Evolutionary conservation across 2,797 vertebrate genomes (phyloP).

Genomic region (Tokudaia muenninki): DNA sequence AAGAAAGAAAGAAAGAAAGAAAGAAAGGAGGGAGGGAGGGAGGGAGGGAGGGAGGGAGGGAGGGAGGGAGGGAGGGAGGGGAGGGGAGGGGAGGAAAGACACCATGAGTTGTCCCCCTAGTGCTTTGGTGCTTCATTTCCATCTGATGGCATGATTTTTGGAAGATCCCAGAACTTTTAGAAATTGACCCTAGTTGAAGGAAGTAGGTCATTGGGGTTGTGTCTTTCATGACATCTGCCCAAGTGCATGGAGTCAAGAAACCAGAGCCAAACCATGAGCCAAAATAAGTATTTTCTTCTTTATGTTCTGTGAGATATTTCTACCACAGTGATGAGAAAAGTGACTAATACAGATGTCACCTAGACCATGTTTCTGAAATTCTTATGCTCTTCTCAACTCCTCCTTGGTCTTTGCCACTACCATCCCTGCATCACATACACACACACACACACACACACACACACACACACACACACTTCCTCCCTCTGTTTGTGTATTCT

Average conservation of each 20-base stretch:
- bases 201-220: not conserved
- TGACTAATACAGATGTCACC: not conserved
- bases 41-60: rapidly evolving
- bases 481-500: not conserved
- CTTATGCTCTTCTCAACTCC: not conserved
- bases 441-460: too few relatives aligned
- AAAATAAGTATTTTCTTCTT: not conserved
- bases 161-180: not conserved
- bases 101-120: not conserved
- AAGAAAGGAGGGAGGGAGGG: rapidly evolving
- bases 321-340: not conserved
- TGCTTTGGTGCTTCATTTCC: not conserved
- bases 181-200: not conserved
- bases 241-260: not conserved
- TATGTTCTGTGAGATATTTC: not conserved
- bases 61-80: too few relatives aligned
- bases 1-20: not conserved
- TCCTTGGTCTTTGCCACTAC: not conserved
- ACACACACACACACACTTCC: not conserved
- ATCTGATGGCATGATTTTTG: not conserved
- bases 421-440: not conserved
- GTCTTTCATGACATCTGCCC: not conserved
- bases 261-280: not conserved
- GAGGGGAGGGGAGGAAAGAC: too few relatives aligned
- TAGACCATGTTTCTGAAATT: conserved; percentile 57